phyloP scores from a whole-genome alignment of 1,140 invertebrate genomes.

The Pomacea maculata region DNA sequence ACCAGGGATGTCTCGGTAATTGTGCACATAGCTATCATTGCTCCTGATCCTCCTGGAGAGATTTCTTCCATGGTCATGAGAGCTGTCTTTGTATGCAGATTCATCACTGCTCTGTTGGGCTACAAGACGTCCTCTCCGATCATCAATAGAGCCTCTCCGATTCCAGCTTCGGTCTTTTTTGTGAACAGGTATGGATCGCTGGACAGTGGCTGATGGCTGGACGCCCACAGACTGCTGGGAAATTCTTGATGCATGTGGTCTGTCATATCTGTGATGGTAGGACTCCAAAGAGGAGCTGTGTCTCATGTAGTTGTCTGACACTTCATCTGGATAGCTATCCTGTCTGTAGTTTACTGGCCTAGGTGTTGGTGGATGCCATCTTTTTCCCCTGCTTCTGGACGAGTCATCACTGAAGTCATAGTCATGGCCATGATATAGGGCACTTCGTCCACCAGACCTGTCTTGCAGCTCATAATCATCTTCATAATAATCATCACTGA shows the following conservation, averaged over 20 bases:
- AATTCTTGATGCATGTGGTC: no score
- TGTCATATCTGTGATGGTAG: no score
- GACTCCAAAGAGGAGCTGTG: no score
- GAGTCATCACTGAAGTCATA: conserved; percentile 6
- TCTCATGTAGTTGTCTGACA: conserved; percentile 8
- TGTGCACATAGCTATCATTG: not conserved
- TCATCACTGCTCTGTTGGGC: no score
- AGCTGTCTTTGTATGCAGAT: no score
- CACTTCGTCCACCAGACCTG: no score
- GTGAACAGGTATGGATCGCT: not conserved
- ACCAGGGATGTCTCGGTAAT: not conserved
- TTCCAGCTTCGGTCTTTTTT: not conserved
- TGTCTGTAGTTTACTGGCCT: conserved; percentile 15
- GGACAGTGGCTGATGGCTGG: no score
- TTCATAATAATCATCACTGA: conserved; percentile 10
- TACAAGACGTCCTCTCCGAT: no score
- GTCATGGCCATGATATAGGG: not conserved
- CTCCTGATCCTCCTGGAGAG: not conserved
- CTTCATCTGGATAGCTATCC: conserved; percentile 18
- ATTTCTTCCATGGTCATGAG: not conserved
- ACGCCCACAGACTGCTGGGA: no score
- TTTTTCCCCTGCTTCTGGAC: not conserved
- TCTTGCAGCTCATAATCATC: not conserved
- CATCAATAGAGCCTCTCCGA: no score
- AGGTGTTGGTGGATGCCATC: not conserved